phyloP scores from a whole-genome alignment of 2,797 vertebrate genomes.

The Hephaestus fuliginosus region DNA sequence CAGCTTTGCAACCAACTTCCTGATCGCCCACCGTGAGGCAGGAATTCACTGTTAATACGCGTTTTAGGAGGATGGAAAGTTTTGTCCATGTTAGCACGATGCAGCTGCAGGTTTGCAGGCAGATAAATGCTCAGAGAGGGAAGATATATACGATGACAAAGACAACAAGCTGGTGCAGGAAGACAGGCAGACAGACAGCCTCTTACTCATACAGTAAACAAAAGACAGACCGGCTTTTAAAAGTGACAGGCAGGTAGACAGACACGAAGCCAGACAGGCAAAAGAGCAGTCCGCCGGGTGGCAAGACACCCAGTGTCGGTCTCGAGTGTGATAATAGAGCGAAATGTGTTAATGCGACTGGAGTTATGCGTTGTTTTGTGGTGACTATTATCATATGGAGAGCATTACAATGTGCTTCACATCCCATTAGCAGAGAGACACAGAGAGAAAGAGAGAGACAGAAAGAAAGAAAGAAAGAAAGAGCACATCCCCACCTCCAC shows the following conservation, averaged over 20 bases:
- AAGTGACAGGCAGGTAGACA: slow-evolving; percentile 1
- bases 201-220: slow-evolving; percentile 14
- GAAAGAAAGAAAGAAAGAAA: background rate
- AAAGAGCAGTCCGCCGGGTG: slow-evolving; percentile 26
- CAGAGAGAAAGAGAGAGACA: slow-evolving; percentile 5
- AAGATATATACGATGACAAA: background rate
- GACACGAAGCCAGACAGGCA: slow-evolving; percentile 4
- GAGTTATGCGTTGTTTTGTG: slow-evolving; percentile 38
- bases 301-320: background rate
- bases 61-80: background rate
- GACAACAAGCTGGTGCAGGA: background rate
- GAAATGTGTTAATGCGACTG: slow-evolving; percentile 32
- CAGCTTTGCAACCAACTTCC: background rate
- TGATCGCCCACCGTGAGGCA: background rate
- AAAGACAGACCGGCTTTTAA: slow-evolving; percentile 9
- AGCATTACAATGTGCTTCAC: slow-evolving; percentile 47
- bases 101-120: background rate
- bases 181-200: background rate
- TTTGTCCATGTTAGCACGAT: background rate
- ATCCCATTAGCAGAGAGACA: slow-evolving; percentile 43
- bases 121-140: background rate
- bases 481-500: slow-evolving; percentile 38
- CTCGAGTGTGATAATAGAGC: slow-evolving; percentile 18
- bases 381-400: slow-evolving; percentile 38
- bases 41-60: background rate